Evolutionary conservation across 1,140 invertebrate genomes (phyloP), one percentile per base, ranked within the genome.

Genomic region (Idris sp.): DNA sequence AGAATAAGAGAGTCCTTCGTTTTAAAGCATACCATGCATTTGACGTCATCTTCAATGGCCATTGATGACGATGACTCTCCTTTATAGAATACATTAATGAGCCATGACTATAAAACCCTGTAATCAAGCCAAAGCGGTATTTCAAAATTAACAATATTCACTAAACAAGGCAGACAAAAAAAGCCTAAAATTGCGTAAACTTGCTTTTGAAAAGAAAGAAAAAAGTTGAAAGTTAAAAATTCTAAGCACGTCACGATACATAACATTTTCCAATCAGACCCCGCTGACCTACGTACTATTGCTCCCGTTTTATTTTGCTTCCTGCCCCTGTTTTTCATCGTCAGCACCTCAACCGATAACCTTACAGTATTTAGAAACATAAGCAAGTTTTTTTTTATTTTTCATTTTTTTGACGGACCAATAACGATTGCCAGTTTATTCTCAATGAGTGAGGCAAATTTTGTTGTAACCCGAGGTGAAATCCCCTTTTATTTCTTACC

Each of bases 101-200:
- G 73, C 65, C 78, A 77, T 56, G 68, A 78, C 68, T 35, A 79
- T 81, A 82, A 81, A 81, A 79, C 62, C 76, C 36, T 26, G 35
- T 69, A 22, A 31, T n/a, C n/a, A n/a, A n/a, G n/a, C n/a, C n/a
- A n/a, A n/a, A n/a, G n/a, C n/a, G n/a, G n/a, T n/a, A n/a, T n/a
- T n/a, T n/a, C n/a, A n/a, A n/a, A n/a, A n/a, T n/a, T n/a, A n/a
- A n/a, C n/a, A n/a, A n/a, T n/a, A n/a, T n/a, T n/a, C n/a, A n/a
- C n/a, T n/a, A n/a, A n/a, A n/a, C n/a, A n/a, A n/a, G n/a, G n/a
- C n/a, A n/a, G n/a, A n/a, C n/a, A n/a, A n/a, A n/a, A n/a, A n/a
- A n/a, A n/a, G n/a, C n/a, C n/a, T n/a, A n/a, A n/a, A n/a, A n/a
- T n/a, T n/a, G n/a, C n/a, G n/a, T n/a, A n/a, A n/a, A n/a, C n/a